Conservation (phyloP, 2,113 vertebrate genomes). For the Tiliqua scincoides region DNA sequence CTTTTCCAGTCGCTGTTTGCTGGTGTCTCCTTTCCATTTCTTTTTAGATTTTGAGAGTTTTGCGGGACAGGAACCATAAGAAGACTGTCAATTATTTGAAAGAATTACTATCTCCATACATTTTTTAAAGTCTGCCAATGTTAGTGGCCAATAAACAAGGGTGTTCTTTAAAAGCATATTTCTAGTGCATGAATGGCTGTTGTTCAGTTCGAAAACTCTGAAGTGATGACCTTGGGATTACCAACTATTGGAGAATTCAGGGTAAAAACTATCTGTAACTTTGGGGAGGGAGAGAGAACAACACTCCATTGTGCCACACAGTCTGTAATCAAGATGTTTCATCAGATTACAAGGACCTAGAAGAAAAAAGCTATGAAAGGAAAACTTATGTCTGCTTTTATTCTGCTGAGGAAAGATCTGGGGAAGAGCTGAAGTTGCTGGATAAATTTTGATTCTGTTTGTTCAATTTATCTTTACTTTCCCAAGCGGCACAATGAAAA, state of each 20-base stretch:
- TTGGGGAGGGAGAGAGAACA: neutral
- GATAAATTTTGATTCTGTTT: slow-evolving; percentile 11
- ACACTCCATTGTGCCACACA: rapidly evolving
- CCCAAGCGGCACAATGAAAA: slow-evolving; percentile 18
- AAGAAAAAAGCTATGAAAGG: neutral
- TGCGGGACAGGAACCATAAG: neutral
- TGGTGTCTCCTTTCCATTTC: too few species aligned
- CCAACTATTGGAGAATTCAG: neutral
- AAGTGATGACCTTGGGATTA: neutral
- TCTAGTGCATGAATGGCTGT: neutral
- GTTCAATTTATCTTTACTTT: neutral
- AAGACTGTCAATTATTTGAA: neutral
- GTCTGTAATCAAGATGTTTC: rapidly evolving
- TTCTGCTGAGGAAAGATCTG: neutral
- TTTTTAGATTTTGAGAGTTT: too few species aligned
- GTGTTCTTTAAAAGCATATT: neutral
- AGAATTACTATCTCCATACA: neutral
- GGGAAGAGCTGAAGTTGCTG: neutral
- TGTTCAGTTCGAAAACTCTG: neutral
- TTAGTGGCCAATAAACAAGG: neutral
- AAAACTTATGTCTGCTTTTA: slow-evolving; percentile 1
- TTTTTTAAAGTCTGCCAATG: neutral
- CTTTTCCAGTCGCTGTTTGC: too few species aligned
- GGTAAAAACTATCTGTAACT: neutral
- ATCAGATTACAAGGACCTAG: neutral